phyloP scores from a whole-genome alignment of 2,888 invertebrate genomes.

The Clepsis dumicolana region DNA sequence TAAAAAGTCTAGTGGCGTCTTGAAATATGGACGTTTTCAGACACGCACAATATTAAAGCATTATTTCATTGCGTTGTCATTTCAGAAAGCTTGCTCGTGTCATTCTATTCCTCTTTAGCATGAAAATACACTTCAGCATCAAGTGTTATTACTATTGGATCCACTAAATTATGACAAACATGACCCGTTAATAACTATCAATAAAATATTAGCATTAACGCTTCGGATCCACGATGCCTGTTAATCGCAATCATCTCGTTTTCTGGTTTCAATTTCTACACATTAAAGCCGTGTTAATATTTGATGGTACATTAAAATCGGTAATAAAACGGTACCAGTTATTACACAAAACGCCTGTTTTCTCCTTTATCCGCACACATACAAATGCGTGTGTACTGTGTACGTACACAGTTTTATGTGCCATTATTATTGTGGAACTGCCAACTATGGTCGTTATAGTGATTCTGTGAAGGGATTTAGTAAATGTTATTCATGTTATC shows the following conservation, averaged over 20 bases:
- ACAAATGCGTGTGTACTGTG: conserved; percentile 4
- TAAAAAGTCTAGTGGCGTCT: conserved; percentile 32
- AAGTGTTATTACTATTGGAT: not conserved
- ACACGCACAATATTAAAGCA: conserved; percentile 42
- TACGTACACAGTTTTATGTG: conserved; percentile 31
- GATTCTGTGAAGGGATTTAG: conserved; percentile 36
- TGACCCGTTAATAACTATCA: not conserved
- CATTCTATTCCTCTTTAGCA: not conserved
- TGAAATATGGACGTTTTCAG: conserved; percentile 34
- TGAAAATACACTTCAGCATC: not conserved
- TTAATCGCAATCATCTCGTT: conserved; percentile 14
- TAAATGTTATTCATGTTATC: conserved; percentile 29
- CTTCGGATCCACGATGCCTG: not conserved
- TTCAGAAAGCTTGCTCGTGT: conserved; percentile 9
- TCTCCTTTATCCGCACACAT: not conserved
- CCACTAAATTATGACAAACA: not conserved
- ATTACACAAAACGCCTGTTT: conserved; percentile 11
- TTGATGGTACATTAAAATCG: conserved; percentile 19
- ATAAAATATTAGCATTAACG: not conserved
- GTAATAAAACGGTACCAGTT: conserved; percentile 23
- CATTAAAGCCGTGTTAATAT: conserved; percentile 21
- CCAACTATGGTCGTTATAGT: conserved; percentile 26
- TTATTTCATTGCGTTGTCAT: conserved; percentile 38
- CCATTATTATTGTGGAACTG: conserved; percentile 32
- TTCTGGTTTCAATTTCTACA: conserved; percentile 22